Percentiles rank a stretch among this genome's conserved stretches.
phyloP scores from a whole-genome alignment of 1,140 invertebrate genomes.

The Pantala flavescens region DNA sequence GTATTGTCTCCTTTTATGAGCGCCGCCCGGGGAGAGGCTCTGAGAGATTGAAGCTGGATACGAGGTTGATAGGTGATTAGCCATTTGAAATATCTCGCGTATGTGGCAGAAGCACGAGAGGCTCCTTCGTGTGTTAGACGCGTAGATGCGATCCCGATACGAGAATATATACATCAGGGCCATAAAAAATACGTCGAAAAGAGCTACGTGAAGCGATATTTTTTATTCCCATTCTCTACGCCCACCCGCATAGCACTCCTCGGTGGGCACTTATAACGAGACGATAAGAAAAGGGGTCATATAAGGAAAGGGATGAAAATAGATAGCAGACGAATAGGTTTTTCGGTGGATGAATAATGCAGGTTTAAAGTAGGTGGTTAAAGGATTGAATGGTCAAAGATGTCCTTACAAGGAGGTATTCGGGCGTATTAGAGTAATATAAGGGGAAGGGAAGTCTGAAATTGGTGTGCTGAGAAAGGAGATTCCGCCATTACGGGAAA shows the following conservation, averaged over 20 bases:
- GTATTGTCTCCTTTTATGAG: slow-evolving; percentile 6
- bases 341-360: background rate
- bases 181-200: background rate
- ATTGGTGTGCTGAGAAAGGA: background rate
- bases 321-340: background rate
- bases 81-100: background rate
- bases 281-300: background rate
- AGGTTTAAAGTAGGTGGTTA: background rate
- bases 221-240: background rate
- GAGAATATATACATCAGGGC: background rate
- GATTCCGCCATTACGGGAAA: background rate
- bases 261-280: slow-evolving; percentile 3
- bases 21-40: background rate
- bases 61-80: slow-evolving; percentile 2
- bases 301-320: background rate
- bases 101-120: background rate
- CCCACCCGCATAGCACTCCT: background rate
- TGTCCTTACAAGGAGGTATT: background rate
- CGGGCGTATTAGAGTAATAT: background rate
- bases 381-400: background rate
- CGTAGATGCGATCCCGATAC: background rate
- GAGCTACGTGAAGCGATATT: background rate
- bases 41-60: slow-evolving; percentile 5
- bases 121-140: background rate
- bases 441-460: background rate